These are phyloP conservation scores for Cantharis flavilabris DNA, from an alignment of 2,888 invertebrate species.

Conservation along the genomic window DNA sequence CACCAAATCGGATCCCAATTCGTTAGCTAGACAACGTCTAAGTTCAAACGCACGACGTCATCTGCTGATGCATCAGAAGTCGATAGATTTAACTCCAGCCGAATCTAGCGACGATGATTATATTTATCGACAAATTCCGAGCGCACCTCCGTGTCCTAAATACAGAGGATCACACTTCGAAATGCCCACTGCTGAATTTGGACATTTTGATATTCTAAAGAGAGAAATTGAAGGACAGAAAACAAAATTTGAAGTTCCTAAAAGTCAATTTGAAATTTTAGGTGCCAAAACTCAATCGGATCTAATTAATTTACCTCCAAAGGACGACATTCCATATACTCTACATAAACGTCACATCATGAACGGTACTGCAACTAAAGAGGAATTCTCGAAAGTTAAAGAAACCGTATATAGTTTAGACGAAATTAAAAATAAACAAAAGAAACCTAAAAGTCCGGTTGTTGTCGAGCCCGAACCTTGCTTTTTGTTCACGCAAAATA, in stretches of 20 bases:
- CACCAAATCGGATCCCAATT: conserved; percentile 86
- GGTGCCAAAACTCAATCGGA: conserved; percentile 56
- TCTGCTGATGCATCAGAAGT: conserved; percentile 83
- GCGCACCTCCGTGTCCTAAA: conserved; percentile 74
- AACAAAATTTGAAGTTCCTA: conserved; percentile 72
- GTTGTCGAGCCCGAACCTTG: conserved; percentile 60
- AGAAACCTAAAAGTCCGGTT: conserved; percentile 44
- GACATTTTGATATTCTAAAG: conserved; percentile 68
- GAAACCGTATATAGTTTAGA: conserved; percentile 37
- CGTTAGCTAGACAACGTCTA: conserved; percentile 72
- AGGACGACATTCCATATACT: conserved; percentile 82
- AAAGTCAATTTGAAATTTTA: conserved; percentile 71
- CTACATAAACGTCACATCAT: conserved; percentile 83
- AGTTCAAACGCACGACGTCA: conserved; percentile 76
- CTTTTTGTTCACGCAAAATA: conserved; percentile 75
- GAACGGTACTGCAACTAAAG: conserved; percentile 75
- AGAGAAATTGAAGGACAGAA: conserved; percentile 59
- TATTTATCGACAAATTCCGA: conserved; percentile 73
- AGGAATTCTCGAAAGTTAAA: conserved; percentile 41
- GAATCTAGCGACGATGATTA: conserved; percentile 86
- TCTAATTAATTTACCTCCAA: conserved; percentile 55
- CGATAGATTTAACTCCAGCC: conserved; percentile 81
- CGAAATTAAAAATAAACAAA: conserved; percentile 38
- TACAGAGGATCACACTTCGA: conserved; percentile 57
- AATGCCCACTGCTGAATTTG: conserved; percentile 57